Percentiles rank a stretch among this genome's conserved stretches.
These are phyloP conservation scores for Caenorhabditis doughertyi DNA, from an alignment of 2,888 invertebrate species.

Conservation along the genomic window DNA sequence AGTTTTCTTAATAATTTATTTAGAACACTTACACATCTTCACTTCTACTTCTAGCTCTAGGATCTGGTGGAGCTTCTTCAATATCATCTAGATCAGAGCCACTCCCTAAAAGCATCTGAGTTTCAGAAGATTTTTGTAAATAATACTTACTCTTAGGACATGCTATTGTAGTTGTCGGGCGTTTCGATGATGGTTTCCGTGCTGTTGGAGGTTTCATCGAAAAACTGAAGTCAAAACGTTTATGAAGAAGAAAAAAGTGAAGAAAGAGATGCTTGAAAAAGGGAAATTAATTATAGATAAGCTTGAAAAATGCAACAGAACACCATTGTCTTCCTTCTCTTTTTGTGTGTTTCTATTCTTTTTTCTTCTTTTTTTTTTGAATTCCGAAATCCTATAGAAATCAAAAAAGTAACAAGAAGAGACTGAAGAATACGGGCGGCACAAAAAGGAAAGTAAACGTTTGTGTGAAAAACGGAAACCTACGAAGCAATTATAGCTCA, in stretches of 20 bases:
- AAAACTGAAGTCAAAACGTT: constrained; percentile 5
- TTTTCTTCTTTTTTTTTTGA: constrained; percentile 31
- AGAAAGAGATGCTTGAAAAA: constrained; percentile 1
- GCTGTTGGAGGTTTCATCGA: constrained; percentile 52
- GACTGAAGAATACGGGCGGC: constrained; percentile 26
- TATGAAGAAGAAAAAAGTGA: not conserved
- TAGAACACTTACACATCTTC: constrained; percentile 40
- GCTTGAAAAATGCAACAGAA: constrained; percentile 46
- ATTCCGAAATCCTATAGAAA: constrained; percentile 23
- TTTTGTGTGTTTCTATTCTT: too few species aligned
- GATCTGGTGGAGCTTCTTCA: constrained; percentile 64
- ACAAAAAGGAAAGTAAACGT: constrained; percentile 40
- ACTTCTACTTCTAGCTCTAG: constrained; percentile 38
- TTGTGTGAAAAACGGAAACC: constrained; percentile 47
- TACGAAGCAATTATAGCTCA: constrained; percentile 45
- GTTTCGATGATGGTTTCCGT: constrained; percentile 54
- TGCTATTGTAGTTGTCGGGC: constrained; percentile 49
- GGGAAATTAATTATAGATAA: constrained; percentile 40
- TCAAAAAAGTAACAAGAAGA: constrained; percentile 14
- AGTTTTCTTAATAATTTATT: not conserved
- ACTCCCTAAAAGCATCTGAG: constrained; percentile 2
- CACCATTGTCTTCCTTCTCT: constrained; percentile 43
- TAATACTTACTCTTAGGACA: constrained; percentile 43
- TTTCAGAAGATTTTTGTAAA: not conserved
- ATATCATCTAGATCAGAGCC: constrained; percentile 44